Evolutionary conservation across 2,888 invertebrate species (phyloP).

Genomic region (Leptura quadrifasciata): DNA sequence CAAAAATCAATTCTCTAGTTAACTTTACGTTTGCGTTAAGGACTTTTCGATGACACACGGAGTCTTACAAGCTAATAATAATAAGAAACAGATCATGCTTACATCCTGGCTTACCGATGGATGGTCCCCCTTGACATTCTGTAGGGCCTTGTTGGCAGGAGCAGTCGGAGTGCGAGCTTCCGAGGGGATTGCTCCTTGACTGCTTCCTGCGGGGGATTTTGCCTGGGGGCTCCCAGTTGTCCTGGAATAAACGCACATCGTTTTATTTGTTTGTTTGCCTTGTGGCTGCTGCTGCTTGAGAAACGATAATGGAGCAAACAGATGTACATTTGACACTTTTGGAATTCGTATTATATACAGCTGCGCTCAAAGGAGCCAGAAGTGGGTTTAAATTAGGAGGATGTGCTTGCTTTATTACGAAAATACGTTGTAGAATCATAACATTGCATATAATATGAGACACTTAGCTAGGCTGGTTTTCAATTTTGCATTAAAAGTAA

Average conservation of each 20-base stretch:
- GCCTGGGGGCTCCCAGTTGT: constrained; percentile 85
- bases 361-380: background rate
- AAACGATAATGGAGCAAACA: background rate
- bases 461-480: no score
- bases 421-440: no score
- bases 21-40: background rate
- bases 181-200: constrained; percentile 75
- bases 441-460: no score
- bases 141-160: constrained; percentile 84
- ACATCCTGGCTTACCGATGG: constrained; percentile 82
- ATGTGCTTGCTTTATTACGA: background rate
- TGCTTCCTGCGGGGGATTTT: constrained; percentile 85
- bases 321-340: background rate
- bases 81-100: constrained; percentile 67
- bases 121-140: constrained; percentile 86
- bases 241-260: constrained; percentile 71
- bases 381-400: background rate
- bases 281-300: background rate
- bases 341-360: background rate
- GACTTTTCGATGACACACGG: background rate
- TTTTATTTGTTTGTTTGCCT: constrained; percentile 7
- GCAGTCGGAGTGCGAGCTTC: constrained; percentile 78
- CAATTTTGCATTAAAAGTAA: no score
- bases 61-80: constrained; percentile 43
- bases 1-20: no score